Conservation (phyloP, 2,888 invertebrate genomes). For the Suillia variegata region DNA sequence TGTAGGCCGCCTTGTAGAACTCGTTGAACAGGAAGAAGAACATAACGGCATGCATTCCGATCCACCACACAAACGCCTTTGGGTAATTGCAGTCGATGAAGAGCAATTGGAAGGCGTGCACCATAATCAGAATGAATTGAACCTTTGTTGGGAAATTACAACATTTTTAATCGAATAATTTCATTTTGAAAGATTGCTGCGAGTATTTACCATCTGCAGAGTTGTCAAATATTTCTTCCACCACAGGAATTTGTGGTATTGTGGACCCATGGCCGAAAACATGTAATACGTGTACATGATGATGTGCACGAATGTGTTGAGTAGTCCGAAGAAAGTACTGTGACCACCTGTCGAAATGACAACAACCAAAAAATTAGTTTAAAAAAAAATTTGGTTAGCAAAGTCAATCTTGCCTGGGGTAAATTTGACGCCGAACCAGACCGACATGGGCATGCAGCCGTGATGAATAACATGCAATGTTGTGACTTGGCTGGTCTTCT, state of each 20-base stretch:
- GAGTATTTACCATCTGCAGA: conserved; percentile 82
- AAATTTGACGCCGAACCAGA: conserved; percentile 97
- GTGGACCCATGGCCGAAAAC: conserved; percentile 88
- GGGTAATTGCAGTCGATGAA: conserved; percentile 93
- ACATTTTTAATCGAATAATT: too few species aligned
- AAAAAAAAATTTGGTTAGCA: neutral
- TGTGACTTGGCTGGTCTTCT: conserved; percentile 92
- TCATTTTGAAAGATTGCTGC: neutral
- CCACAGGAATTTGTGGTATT: conserved; percentile 86
- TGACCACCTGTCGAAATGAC: conserved; percentile 85
- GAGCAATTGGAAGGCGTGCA: conserved; percentile 90
- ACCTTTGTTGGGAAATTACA: conserved; percentile 64
- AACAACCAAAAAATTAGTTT: neutral
- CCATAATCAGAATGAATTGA: conserved; percentile 88
- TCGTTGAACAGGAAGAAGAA: conserved; percentile 95
- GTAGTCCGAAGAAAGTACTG: conserved; percentile 92
- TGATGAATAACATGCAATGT: conserved; percentile 96
- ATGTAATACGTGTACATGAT: conserved; percentile 95
- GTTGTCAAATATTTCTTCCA: conserved; percentile 95
- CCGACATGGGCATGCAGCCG: conserved; percentile 96
- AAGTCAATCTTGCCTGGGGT: too few species aligned
- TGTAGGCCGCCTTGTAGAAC: conserved; percentile 87
- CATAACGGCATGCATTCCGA: conserved; percentile 93
- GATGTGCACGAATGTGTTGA: conserved; percentile 97
- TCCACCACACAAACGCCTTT: conserved; percentile 93